Evolutionary conservation across 1,140 invertebrate genomes (phyloP).

Genomic region (Venustaconcha ellipsiformis): DNA sequence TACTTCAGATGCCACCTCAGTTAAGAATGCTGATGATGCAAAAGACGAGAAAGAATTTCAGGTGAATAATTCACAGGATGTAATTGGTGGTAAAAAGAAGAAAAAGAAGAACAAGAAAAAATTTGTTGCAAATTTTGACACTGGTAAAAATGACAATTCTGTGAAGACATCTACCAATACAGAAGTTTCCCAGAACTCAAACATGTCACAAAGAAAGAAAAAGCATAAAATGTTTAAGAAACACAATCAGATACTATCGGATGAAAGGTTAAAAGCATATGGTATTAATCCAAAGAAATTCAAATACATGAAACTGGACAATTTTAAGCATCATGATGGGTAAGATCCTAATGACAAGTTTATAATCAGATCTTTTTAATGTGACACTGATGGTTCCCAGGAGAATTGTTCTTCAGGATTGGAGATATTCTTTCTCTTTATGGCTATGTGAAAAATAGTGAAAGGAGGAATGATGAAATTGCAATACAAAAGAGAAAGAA

Average conservation of each 20-base stretch:
- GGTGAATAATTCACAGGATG: conserved; percentile 36
- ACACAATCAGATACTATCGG: conserved; percentile 68
- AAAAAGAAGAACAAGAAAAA: conserved; percentile 37
- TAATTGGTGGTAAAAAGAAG: conserved; percentile 34
- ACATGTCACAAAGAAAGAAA: conserved; percentile 40
- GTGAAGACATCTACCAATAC: not conserved
- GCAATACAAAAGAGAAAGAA: too few relatives aligned
- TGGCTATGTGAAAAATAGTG: too few relatives aligned
- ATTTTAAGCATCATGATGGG: too few relatives aligned
- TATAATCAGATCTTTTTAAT: too few relatives aligned
- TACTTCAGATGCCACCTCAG: not conserved
- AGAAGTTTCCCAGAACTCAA: not conserved
- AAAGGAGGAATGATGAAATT: too few relatives aligned
- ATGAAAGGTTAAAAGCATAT: conserved; percentile 86
- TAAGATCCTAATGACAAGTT: too few relatives aligned
- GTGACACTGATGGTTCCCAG: too few relatives aligned
- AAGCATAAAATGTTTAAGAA: conserved; percentile 50
- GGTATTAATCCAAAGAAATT: conserved; percentile 93
- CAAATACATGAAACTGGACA: conserved; percentile 55
- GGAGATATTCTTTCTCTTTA: too few relatives aligned
- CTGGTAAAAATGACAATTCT: not conserved
- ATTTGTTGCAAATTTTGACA: conserved; percentile 1
- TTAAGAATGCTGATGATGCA: not conserved
- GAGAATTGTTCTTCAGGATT: too few relatives aligned
- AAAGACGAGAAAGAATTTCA: conserved; percentile 9